Evolutionary conservation across 1,140 invertebrate genomes (phyloP), one percentile per base, ranked within the genome.

Genomic region (Lucilia sericata): DNA sequence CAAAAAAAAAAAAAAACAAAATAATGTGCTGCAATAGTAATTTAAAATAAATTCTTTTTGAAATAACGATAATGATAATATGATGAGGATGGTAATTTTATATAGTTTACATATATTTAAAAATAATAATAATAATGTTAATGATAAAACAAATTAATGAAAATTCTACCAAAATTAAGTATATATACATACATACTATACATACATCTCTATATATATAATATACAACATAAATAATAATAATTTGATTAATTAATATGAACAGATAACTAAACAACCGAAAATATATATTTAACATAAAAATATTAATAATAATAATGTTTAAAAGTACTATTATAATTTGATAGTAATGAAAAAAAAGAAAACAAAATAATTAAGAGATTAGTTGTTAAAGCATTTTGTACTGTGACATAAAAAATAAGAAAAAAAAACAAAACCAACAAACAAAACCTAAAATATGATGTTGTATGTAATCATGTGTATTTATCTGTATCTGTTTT

Each of bases 341-440:
- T 74, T 83, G 34, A 42, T 42, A 74, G 65, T 74, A 83, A 74
- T 36, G 17, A 30, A 75, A 49, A 83, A 12, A 83, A 36, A 42
- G 7, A 42, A 42, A 42, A 74, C 30, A 30, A 75, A n/a, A 74
- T 36, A 80, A 84, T 65, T 81, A 55, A 84, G 76, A 80, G 74
- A 80, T 81, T 80, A 84, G 81, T 81, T 84, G 76, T 84, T 80
- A 84, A 84, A 51, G 75, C 76, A 81, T 84, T 84, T 84, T 84
- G 76, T 84, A 84, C 83, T 84, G 83, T 84, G 83, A 84, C 83
- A 84, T 84, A 78, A 84, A 78, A 84, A 60, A 80, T 80, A 51
- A 80, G 74, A 80, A 70, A 76, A 19, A 19, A 70, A 70, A 70
- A 70, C 10, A 60, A n/a, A 17, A 70, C n/a, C 82, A 82, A 80